phyloP scores from a whole-genome alignment of 1,140 invertebrate genomes.

The Dryas iulia region DNA sequence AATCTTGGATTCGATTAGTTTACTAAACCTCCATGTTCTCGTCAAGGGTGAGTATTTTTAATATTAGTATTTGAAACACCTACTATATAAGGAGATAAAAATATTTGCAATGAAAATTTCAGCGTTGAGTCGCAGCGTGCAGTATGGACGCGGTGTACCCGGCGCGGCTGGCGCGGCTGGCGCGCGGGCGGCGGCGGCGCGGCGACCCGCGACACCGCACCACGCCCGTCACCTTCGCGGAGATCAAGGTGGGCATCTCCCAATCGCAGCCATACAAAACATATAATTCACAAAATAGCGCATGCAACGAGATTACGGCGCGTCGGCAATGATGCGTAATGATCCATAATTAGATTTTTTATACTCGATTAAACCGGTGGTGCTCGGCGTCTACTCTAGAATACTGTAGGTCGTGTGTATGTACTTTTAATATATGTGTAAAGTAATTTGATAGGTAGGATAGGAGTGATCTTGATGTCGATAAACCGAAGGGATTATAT shows the following conservation, averaged over 20 bases:
- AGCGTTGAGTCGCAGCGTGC: not conserved
- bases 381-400: not conserved
- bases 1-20: not conserved
- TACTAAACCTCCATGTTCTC: not conserved
- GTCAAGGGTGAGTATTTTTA: not conserved
- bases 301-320: not conserved
- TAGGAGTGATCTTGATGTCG: no score
- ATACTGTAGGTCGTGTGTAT: not conserved
- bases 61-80: not conserved
- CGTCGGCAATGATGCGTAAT: not conserved
- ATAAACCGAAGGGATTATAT: not conserved
- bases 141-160: conserved; percentile 87
- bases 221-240: conserved; percentile 87
- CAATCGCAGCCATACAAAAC: not conserved
- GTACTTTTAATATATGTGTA: not conserved
- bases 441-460: not conserved
- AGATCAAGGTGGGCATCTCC: conserved; percentile 83
- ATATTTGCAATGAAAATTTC: not conserved
- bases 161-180: conserved; percentile 83
- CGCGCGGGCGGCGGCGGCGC: conserved; percentile 82
- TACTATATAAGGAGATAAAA: not conserved
- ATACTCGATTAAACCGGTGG: not conserved
- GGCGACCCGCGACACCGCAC: conserved; percentile 83
- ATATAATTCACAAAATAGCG: not conserved
- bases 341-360: conserved; percentile 11